A percentile compares a stretch with the other conserved stretches of the same genome.
Conservation (phyloP, 2,113 vertebrate genomes). For the Puffinus mauretanicus region DNA sequence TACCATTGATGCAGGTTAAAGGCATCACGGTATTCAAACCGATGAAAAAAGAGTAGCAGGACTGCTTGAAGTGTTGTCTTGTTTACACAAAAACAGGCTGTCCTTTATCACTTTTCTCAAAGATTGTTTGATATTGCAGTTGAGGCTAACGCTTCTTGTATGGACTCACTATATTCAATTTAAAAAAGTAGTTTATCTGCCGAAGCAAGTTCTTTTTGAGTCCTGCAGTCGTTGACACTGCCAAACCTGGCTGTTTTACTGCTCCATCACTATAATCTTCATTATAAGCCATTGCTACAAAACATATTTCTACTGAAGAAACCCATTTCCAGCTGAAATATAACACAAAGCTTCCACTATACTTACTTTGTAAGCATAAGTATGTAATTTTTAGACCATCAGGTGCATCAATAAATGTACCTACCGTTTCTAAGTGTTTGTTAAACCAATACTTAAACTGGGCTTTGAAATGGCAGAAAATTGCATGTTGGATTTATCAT, state of each 20-base stretch:
- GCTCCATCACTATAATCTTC: not conserved
- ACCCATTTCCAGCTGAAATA: not conserved
- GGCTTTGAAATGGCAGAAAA: constrained; percentile 24
- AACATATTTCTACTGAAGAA: not conserved
- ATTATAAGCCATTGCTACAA: not conserved
- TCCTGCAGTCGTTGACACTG: not conserved
- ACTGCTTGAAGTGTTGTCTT: not conserved
- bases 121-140: not conserved
- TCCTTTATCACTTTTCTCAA: not conserved
- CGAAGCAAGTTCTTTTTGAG: not conserved
- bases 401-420: not conserved
- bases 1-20: not conserved
- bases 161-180: not conserved
- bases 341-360: not conserved
- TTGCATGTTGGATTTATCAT: not conserved
- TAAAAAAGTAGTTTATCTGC: not conserved
- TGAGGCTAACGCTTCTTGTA: not conserved
- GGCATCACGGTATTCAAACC: not conserved
- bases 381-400: not conserved
- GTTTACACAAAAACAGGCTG: not conserved
- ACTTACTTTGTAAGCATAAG: not conserved
- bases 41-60: not conserved
- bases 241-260: not conserved
- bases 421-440: not conserved
- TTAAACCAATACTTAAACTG: constrained; percentile 10